Conservation (phyloP, 2,797 vertebrate species). For the Enteromius trimaculatus region DNA sequence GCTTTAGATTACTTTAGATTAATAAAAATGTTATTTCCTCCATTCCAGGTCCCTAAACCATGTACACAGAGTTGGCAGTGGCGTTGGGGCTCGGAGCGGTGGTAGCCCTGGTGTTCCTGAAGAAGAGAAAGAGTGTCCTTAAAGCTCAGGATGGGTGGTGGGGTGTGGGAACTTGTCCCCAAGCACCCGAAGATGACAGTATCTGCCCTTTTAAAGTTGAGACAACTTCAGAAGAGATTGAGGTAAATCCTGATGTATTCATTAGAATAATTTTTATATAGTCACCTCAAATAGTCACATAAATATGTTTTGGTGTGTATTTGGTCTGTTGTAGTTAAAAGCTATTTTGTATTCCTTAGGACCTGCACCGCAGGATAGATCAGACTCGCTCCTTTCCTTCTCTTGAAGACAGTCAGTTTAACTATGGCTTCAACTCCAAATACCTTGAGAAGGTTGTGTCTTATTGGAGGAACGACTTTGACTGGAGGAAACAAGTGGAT, state of each 20-base stretch:
- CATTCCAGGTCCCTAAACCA: slow-evolving; percentile 56
- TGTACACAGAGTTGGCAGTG: slow-evolving; percentile 72
- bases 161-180: slow-evolving; percentile 71
- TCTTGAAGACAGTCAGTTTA: slow-evolving; percentile 82
- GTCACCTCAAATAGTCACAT: not conserved
- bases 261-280: not conserved
- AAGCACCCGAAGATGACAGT: slow-evolving; percentile 70
- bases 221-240: slow-evolving; percentile 78
- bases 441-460: slow-evolving; percentile 81
- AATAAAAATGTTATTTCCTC: not conserved
- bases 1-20: not conserved
- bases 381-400: slow-evolving; percentile 76
- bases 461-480: slow-evolving; percentile 87
- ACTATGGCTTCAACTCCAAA: slow-evolving; percentile 86
- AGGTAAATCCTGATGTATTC: slow-evolving; percentile 72
- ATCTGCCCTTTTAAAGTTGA: slow-evolving; percentile 79
- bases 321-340: not conserved
- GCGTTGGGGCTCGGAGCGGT: slow-evolving; percentile 74
- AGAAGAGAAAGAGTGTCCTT: slow-evolving; percentile 71
- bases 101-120: slow-evolving; percentile 75
- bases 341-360: slow-evolving; percentile 69
- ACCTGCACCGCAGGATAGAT: slow-evolving; percentile 82
- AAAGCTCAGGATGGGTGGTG: slow-evolving; percentile 86
- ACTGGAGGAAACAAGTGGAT: slow-evolving; percentile 86
- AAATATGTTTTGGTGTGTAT: not conserved